These are phyloP conservation scores for Platalea minor DNA, from an alignment of 2,797 vertebrate genomes.

Conservation along the genomic window DNA sequence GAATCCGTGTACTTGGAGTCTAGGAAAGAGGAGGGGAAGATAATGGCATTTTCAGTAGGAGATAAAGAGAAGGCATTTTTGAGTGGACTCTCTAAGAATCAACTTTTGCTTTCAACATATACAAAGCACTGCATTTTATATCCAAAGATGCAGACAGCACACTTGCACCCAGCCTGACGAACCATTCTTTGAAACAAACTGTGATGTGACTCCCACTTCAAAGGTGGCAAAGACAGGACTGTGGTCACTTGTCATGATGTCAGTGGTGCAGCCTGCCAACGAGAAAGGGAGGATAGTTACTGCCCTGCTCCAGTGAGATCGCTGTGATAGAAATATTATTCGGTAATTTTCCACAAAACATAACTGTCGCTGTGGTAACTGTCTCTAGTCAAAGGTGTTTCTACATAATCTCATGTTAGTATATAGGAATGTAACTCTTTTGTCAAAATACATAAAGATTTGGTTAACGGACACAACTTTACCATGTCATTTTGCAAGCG, in stretches of 20 bases:
- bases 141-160: background rate
- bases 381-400: background rate
- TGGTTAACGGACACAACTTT: background rate
- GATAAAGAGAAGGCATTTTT: background rate
- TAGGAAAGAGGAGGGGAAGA: slow-evolving; percentile 7
- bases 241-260: slow-evolving; percentile 96
- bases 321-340: slow-evolving; percentile 52
- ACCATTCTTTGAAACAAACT: slow-evolving; percentile 98
- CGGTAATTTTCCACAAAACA: background rate
- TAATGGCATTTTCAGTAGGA: background rate
- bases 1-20: slow-evolving; percentile 83
- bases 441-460: background rate
- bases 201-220: slow-evolving; percentile 94
- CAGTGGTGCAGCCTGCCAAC: slow-evolving; percentile 87
- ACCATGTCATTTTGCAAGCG: background rate
- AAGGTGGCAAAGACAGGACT: slow-evolving; percentile 96
- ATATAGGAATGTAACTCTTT: background rate
- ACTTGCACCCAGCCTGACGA: slow-evolving; percentile 4
- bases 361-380: slow-evolving; percentile 23
- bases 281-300: slow-evolving; percentile 6
- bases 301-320: slow-evolving; percentile 70
- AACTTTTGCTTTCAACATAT: background rate
- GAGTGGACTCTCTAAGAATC: background rate
- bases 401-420: background rate
- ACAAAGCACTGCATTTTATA: background rate